phyloP scores from a whole-genome alignment of 1,140 invertebrate species.

The Papilio aristodemus region DNA sequence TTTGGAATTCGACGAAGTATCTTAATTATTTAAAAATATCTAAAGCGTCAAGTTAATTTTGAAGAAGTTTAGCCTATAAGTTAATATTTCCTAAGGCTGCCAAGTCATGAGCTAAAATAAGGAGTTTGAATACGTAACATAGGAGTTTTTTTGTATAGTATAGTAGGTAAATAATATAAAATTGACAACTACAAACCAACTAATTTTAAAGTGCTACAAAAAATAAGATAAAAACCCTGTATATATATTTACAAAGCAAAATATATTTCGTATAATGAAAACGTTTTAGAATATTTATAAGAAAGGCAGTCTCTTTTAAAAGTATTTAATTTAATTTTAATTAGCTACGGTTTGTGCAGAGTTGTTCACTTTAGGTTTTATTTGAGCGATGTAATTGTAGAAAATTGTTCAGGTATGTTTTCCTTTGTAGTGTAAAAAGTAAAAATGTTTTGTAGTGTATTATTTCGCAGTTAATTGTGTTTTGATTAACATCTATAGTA shows the following conservation, averaged over 20 bases:
- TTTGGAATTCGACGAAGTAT: too few species aligned
- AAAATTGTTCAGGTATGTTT: background rate
- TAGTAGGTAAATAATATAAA: too few species aligned
- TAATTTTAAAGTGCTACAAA: background rate
- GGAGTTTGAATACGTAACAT: too few species aligned
- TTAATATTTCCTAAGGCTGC: too few species aligned
- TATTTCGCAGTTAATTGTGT: background rate
- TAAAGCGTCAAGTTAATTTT: too few species aligned
- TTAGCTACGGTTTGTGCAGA: background rate
- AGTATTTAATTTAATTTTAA: conserved; percentile 1
- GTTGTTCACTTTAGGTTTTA: background rate
- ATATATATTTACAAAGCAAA: background rate
- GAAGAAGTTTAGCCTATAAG: too few species aligned
- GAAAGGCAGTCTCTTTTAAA: background rate
- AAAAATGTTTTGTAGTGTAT: background rate
- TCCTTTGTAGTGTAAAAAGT: background rate
- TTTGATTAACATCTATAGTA: too few species aligned
- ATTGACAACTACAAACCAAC: background rate
- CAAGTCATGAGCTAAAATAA: too few species aligned
- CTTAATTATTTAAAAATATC: too few species aligned
- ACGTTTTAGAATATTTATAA: background rate
- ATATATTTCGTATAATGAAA: background rate
- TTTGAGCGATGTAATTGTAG: background rate
- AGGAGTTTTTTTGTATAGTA: too few species aligned
- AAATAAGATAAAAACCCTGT: background rate